Conservation (phyloP, 2,113 vertebrate species). For the Sula dactylatra region DNA sequence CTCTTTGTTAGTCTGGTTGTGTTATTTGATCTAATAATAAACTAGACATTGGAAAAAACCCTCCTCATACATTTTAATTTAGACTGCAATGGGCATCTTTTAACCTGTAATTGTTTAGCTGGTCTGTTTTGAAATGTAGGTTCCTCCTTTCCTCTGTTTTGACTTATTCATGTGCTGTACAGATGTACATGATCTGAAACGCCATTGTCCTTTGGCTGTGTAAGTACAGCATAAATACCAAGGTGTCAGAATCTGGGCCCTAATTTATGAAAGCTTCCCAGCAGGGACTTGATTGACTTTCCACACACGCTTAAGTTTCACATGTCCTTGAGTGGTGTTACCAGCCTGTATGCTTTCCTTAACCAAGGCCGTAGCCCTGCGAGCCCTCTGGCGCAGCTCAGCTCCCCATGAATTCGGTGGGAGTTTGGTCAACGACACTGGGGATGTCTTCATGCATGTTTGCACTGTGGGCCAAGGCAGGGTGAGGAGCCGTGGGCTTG, state of each 20-base stretch:
- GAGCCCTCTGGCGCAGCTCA: rapidly evolving
- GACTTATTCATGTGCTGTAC: not conserved
- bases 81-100: not conserved
- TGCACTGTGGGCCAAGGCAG: not conserved
- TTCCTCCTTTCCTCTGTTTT: not conserved
- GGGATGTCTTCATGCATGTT: not conserved
- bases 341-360: not conserved
- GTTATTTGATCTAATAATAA: slow-evolving; percentile 26
- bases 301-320: not conserved
- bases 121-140: not conserved
- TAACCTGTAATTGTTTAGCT: not conserved
- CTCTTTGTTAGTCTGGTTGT: not conserved
- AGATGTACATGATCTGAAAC: not conserved
- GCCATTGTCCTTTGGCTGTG: not conserved
- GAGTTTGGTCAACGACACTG: not conserved
- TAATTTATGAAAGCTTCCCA: not conserved
- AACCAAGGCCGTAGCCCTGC: not conserved
- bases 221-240: not conserved
- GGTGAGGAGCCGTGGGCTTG: not conserved
- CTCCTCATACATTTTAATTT: not conserved
- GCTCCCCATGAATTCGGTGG: not conserved
- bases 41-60: not conserved
- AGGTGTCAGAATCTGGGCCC: not conserved
- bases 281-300: not conserved
- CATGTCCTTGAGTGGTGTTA: rapidly evolving